A percentile compares a stretch with the other conserved stretches of the same genome.
Evolutionary conservation across 2,797 vertebrate genomes (phyloP).

Genomic region (Spinus olivaceus): DNA sequence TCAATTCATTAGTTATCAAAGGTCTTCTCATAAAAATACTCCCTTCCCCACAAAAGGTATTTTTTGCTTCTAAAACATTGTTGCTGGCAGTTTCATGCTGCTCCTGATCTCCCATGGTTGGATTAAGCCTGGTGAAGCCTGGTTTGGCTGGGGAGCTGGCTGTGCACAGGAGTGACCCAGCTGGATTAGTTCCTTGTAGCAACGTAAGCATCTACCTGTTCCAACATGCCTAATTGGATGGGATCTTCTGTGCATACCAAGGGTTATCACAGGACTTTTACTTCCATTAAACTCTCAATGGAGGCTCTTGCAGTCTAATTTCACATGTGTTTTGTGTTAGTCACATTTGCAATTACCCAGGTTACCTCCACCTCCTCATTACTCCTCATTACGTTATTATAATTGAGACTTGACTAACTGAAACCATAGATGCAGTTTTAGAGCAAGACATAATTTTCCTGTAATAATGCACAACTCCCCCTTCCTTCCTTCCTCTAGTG

Average conservation of each 20-base stretch:
- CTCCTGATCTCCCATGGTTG: background rate
- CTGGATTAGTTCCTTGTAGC: background rate
- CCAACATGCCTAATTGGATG: background rate
- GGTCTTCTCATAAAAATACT: background rate
- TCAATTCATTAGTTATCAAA: background rate
- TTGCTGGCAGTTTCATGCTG: background rate
- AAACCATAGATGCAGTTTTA: conserved; percentile 38
- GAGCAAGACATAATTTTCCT: background rate
- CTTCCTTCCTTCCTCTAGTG: background rate
- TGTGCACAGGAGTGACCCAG: background rate
- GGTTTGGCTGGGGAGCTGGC: background rate
- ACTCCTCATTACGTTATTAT: conserved; percentile 3
- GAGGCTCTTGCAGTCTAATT: background rate
- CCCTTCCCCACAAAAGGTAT: background rate
- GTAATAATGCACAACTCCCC: background rate
- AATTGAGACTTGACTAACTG: conserved; percentile 33
- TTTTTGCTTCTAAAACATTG: background rate
- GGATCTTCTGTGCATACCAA: background rate
- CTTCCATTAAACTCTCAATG: background rate
- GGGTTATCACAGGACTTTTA: background rate
- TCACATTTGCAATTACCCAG: conserved; percentile 13
- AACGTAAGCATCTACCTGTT: fast-evolving
- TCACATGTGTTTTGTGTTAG: conserved; percentile 43
- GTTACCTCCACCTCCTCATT: conserved; percentile 28
- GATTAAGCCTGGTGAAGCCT: background rate